Percentiles rank a stretch among this genome's conserved stretches.
Conservation (phyloP, 2,113 vertebrate species). For the Neogale vison region DNA sequence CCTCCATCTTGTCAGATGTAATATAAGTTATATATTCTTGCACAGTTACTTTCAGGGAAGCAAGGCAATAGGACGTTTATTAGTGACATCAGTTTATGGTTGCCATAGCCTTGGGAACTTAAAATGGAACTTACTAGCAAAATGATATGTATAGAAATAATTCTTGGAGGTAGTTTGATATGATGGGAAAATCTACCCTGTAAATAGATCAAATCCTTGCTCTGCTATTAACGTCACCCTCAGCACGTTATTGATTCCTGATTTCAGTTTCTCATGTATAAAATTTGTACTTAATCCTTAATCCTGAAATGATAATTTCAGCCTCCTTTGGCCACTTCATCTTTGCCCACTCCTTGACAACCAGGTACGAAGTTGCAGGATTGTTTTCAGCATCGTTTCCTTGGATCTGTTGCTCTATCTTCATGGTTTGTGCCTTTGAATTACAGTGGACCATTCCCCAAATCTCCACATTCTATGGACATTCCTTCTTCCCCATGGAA, state of each 20-base stretch:
- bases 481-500: not conserved
- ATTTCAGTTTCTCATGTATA: not conserved
- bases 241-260: not conserved
- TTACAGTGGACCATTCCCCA: not conserved
- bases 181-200: not conserved
- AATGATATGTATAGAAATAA: not conserved
- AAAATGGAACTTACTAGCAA: not conserved
- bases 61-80: not conserved
- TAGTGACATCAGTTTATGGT: not conserved
- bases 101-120: not conserved
- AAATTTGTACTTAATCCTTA: not conserved
- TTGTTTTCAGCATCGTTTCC: not conserved
- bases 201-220: not conserved
- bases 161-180: not conserved
- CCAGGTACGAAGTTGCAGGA: not conserved
- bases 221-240: not conserved
- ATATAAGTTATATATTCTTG: not conserved
- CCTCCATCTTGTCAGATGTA: not conserved
- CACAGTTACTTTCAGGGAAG: not conserved
- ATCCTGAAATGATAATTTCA: not conserved
- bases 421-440: not conserved
- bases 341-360: not conserved
- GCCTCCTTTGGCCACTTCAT: not conserved
- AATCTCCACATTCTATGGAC: too few species aligned
- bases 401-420: not conserved